A percentile compares a stretch with the other conserved stretches of the same genome.
phyloP scores from a whole-genome alignment of 2,113 vertebrate genomes.

The Dolichallabes microphthalmus region DNA sequence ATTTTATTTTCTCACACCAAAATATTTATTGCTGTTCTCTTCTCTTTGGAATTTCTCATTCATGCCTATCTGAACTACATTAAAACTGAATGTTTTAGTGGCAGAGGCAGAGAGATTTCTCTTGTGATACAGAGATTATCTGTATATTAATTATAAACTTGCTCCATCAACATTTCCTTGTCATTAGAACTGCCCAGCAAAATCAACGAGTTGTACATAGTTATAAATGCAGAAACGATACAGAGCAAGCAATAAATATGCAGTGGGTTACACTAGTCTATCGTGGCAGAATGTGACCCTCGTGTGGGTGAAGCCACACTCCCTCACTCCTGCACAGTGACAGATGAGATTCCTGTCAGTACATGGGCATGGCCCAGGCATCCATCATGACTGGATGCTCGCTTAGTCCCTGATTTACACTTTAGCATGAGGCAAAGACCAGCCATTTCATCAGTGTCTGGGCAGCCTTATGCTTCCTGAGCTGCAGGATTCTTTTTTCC shows the following conservation, averaged over 20 bases:
- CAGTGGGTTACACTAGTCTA: conserved; percentile 35
- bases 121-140: conserved; percentile 39
- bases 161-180: conserved; percentile 19
- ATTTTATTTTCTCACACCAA: conserved; percentile 32
- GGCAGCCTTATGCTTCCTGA: background rate
- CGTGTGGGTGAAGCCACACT: conserved; percentile 32
- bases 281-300: conserved; percentile 48
- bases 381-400: conserved; percentile 58
- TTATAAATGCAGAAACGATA: conserved; percentile 67
- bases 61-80: background rate
- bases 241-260: conserved; percentile 64
- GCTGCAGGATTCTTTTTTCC: conserved; percentile 12
- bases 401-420: conserved; percentile 67
- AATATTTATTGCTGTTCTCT: conserved; percentile 38
- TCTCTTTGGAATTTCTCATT: conserved; percentile 25
- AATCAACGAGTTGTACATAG: conserved; percentile 59
- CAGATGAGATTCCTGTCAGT: conserved; percentile 58
- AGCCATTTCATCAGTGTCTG: conserved; percentile 56
- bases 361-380: conserved; percentile 60
- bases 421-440: conserved; percentile 52
- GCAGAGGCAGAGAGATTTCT: conserved; percentile 31
- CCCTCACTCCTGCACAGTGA: conserved; percentile 57
- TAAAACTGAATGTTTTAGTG: conserved; percentile 30
- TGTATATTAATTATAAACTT: conserved; percentile 36
- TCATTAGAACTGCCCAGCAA: conserved; percentile 47